phyloP scores from a whole-genome alignment of 2,113 vertebrate genomes.

The Desmodus rotundus region DNA sequence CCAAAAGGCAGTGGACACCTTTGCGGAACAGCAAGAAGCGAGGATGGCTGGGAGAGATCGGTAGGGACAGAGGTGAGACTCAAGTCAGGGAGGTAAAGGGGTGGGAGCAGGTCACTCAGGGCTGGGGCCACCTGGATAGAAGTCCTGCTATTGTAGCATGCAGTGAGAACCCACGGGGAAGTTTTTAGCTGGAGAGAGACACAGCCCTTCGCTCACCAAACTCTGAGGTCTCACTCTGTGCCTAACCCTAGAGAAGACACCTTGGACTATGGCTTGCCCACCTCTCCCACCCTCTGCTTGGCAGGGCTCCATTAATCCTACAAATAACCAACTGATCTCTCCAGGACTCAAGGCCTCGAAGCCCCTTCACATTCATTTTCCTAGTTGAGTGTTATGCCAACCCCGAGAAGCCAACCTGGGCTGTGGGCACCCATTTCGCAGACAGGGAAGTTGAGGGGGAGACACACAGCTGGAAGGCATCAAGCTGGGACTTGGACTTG shows the following conservation, averaged over 20 bases:
- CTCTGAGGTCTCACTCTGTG: neutral
- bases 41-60: neutral
- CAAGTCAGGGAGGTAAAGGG: neutral
- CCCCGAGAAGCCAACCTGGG: neutral
- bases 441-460: neutral
- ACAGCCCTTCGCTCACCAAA: neutral
- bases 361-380: neutral
- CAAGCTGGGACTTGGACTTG: neutral
- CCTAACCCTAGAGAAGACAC: neutral
- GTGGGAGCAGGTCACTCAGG: too few relatives aligned
- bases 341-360: neutral
- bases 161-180: neutral
- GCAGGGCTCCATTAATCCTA: neutral
- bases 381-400: neutral
- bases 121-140: neutral
- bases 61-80: neutral
- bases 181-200: neutral
- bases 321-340: neutral
- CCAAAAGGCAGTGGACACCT: fast-evolving
- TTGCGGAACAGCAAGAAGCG: neutral
- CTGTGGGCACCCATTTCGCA: neutral
- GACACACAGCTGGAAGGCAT: neutral
- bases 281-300: neutral
- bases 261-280: fast-evolving
- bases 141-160: neutral